Conservation (phyloP, 2,888 invertebrate species). For the Cryptophagus acutangulus region DNA sequence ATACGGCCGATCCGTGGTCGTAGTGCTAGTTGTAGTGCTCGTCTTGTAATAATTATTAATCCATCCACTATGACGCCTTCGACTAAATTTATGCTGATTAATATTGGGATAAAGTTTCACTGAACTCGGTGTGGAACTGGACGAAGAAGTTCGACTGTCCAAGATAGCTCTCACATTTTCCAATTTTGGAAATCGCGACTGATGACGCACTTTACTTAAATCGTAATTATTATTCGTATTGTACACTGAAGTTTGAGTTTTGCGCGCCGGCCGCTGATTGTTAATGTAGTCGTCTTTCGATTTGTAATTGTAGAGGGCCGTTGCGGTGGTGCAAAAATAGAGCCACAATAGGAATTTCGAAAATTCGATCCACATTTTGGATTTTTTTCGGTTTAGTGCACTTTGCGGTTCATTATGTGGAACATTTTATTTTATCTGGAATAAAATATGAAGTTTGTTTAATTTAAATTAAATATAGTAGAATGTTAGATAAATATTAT, state of each 20-base stretch:
- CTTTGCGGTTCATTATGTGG: too few relatives aligned
- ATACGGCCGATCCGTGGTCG: constrained; percentile 18
- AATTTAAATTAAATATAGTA: too few relatives aligned
- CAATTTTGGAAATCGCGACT: constrained; percentile 32
- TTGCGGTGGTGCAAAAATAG: constrained; percentile 16
- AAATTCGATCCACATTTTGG: constrained; percentile 16
- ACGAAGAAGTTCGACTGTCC: constrained; percentile 20
- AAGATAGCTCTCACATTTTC: constrained; percentile 30
- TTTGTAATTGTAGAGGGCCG: constrained; percentile 10
- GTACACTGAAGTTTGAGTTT: background rate
- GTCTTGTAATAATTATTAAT: constrained; percentile 13
- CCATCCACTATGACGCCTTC: constrained; percentile 22
- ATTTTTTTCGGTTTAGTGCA: constrained; percentile 6
- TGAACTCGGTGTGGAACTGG: constrained; percentile 6
- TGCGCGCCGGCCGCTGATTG: background rate
- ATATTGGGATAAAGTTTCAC: background rate
- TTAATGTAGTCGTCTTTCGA: constrained; percentile 13
- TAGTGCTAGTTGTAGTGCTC: constrained; percentile 22
- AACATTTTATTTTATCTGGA: too few relatives aligned
- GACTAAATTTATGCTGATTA: too few relatives aligned
- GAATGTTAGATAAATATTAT: too few relatives aligned
- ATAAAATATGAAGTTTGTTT: too few relatives aligned
- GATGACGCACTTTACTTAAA: constrained; percentile 22
- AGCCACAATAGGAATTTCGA: constrained; percentile 18
- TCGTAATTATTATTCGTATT: constrained; percentile 1